Evolutionary conservation across 2,113 vertebrate species (phyloP).

Genomic region (Nothoprocta perdicaria): DNA sequence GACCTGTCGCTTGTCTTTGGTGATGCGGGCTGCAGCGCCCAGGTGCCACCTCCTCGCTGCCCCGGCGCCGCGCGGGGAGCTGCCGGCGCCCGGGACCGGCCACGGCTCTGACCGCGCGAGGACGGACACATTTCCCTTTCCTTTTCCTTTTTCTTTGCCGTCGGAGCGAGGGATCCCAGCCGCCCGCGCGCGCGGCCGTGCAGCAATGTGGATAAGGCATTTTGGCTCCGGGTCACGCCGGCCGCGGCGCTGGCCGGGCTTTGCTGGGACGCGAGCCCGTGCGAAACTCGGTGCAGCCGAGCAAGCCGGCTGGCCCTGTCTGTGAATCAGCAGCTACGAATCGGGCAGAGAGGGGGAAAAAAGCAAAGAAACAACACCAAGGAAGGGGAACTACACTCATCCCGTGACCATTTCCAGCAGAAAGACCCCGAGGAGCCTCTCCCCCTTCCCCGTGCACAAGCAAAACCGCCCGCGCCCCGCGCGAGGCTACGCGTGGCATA

Average conservation of each 20-base stretch:
- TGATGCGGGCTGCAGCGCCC: conserved; percentile 74
- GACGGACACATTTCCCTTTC: conserved; percentile 3
- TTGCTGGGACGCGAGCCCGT: conserved; percentile 62
- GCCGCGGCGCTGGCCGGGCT: neutral
- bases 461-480: conserved; percentile 37
- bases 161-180: conserved; percentile 47
- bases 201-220: conserved; percentile 68
- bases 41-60: conserved; percentile 54
- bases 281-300: conserved; percentile 56
- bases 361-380: neutral
- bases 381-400: conserved; percentile 45
- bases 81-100: conserved; percentile 42
- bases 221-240: neutral
- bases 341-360: conserved; percentile 54
- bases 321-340: conserved; percentile 61
- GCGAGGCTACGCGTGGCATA: conserved; percentile 49
- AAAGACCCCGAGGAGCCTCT: conserved; percentile 55
- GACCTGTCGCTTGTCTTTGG: conserved; percentile 77
- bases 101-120: conserved; percentile 45
- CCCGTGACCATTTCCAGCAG: conserved; percentile 37
- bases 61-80: neutral
- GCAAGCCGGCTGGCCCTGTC: conserved; percentile 58
- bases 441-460: neutral
- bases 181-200: conserved; percentile 49
- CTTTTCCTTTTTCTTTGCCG: conserved; percentile 43